phyloP scores from a whole-genome alignment of 2,797 vertebrate species.

The Naso thynnoides region DNA sequence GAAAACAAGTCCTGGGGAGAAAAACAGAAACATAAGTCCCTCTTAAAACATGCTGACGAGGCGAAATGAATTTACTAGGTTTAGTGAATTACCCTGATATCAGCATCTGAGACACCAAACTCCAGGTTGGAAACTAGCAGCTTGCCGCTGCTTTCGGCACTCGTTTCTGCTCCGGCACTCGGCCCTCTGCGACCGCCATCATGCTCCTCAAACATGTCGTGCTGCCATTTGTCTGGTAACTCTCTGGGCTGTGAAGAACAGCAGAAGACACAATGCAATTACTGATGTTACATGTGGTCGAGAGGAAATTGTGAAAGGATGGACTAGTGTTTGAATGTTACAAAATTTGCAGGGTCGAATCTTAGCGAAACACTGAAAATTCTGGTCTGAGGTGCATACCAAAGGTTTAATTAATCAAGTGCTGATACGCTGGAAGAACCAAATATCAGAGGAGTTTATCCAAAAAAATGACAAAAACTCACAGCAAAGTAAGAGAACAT shows the following conservation, averaged over 20 bases:
- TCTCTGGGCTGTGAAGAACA: constrained; percentile 88
- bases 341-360: too few species aligned
- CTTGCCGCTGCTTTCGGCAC: constrained; percentile 80
- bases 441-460: fast-evolving
- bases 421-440: background rate
- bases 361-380: background rate
- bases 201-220: constrained; percentile 92
- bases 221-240: constrained; percentile 95
- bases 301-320: too few species aligned
- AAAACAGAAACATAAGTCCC: background rate
- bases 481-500: background rate
- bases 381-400: background rate
- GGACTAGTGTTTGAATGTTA: too few species aligned
- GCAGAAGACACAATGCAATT: background rate
- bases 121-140: constrained; percentile 93
- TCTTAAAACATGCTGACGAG: fast-evolving
- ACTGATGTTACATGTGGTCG: background rate
- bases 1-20: constrained; percentile 89
- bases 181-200: constrained; percentile 60
- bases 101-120: constrained; percentile 93
- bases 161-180: constrained; percentile 45
- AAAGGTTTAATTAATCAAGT: background rate
- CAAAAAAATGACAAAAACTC: background rate
- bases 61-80: fast-evolving
- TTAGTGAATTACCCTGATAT: constrained; percentile 87